Percentiles rank a stretch among this genome's conserved stretches.
phyloP scores from a whole-genome alignment of 2,888 invertebrate genomes.

The Baccha elongata region DNA sequence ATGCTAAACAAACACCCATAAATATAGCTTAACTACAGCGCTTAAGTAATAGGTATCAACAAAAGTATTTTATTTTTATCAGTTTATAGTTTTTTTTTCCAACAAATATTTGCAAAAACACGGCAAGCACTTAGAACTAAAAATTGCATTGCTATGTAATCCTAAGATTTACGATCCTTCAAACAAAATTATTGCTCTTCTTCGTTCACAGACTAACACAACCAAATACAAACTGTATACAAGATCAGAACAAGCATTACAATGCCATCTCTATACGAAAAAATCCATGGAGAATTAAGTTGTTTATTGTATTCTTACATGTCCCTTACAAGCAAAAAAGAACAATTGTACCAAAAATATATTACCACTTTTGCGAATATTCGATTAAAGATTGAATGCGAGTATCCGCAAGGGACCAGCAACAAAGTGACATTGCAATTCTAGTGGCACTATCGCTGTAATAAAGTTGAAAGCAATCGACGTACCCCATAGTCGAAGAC shows the following conservation, averaged over 20 bases:
- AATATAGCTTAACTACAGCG: too few relatives aligned
- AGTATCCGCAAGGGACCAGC: not conserved
- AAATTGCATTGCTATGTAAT: slow-evolving; percentile 50
- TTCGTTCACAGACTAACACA: not conserved
- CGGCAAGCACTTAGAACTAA: slow-evolving; percentile 8
- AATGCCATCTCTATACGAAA: slow-evolving; percentile 1
- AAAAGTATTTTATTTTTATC: not conserved
- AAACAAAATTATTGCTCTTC: not conserved
- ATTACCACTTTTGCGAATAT: not conserved
- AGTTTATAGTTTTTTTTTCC: not conserved
- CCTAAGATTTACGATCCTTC: slow-evolving; percentile 47
- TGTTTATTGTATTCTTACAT: slow-evolving; percentile 31
- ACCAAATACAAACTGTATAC: slow-evolving; percentile 29
- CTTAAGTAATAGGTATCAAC: not conserved
- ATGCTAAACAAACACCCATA: slow-evolving; percentile 3
- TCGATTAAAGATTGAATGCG: not conserved
- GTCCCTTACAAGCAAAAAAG: not conserved
- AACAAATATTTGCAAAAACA: not conserved
- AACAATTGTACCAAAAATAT: slow-evolving; percentile 14
- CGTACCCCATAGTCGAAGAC: slow-evolving; percentile 46
- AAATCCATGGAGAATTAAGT: slow-evolving; percentile 38
- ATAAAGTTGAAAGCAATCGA: slow-evolving; percentile 48
- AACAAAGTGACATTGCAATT: slow-evolving; percentile 41
- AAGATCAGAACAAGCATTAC: slow-evolving; percentile 18
- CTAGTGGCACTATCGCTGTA: slow-evolving; percentile 33